These are phyloP conservation scores for Therioaphis trifolii DNA, from an alignment of 2,888 invertebrate genomes.

Conservation along the genomic window DNA sequence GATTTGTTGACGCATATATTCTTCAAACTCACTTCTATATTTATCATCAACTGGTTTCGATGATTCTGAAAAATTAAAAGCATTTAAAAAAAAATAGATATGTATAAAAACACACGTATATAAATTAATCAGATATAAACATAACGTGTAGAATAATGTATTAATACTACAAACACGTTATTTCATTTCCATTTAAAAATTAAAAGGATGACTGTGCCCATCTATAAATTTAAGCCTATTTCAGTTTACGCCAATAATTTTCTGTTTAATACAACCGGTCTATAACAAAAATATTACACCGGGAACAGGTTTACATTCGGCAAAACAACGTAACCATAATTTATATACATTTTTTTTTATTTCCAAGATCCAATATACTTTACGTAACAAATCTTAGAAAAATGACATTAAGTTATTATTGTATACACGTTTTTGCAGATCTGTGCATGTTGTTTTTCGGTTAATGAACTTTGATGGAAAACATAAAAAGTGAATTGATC, in stretches of 20 bases:
- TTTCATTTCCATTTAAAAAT: constrained; percentile 10
- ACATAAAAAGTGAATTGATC: constrained; percentile 2
- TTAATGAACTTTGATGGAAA: constrained; percentile 38
- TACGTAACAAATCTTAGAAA: constrained; percentile 27
- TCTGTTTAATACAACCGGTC: constrained; percentile 13
- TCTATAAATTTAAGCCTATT: constrained; percentile 5
- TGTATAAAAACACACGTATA: not conserved
- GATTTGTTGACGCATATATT: constrained; percentile 65
- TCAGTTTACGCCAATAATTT: constrained; percentile 39
- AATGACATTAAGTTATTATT: constrained; percentile 23
- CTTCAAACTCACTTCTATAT: constrained; percentile 58
- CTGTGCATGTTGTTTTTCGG: constrained; percentile 19
- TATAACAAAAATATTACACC: not conserved
- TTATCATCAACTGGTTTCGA: constrained; percentile 52
- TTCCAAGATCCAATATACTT: constrained; percentile 27
- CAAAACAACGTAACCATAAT: constrained; percentile 13
- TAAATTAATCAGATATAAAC: not conserved
- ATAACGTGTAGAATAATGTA: not conserved
- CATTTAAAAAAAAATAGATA: not conserved
- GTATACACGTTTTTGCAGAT: constrained; percentile 25
- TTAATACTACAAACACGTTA: not conserved
- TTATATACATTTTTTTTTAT: constrained; percentile 20
- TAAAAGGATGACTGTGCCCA: constrained; percentile 9
- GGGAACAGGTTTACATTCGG: constrained; percentile 26
- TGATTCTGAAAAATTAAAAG: constrained; percentile 43